A percentile compares a stretch with the other conserved stretches of the same genome.
These are phyloP conservation scores for Sebastes hubbsi DNA, from an alignment of 2,797 vertebrate species.

Conservation along the genomic window DNA sequence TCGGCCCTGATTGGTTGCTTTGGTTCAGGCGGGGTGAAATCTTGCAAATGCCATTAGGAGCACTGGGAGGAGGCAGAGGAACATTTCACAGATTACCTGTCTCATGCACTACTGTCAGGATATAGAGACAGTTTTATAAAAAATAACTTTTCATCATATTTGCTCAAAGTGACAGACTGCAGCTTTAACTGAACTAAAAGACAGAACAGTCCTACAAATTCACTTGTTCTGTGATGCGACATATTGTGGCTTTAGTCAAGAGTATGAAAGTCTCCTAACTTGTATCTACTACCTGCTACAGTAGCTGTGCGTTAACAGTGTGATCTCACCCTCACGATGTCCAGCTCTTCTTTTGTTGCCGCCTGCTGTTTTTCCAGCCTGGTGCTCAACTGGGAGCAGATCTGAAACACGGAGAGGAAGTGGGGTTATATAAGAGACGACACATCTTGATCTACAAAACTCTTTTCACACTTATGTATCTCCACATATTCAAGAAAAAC, in stretches of 20 bases:
- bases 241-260: not conserved
- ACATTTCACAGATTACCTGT: too few species aligned
- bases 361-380: conserved; percentile 95
- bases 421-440: not conserved
- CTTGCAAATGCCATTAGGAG: too few species aligned
- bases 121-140: too few species aligned
- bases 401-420: conserved; percentile 78
- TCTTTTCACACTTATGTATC: too few species aligned
- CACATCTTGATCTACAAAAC: not conserved
- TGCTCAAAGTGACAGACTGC: not conserved
- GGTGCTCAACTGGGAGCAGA: conserved; percentile 97
- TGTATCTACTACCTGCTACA: not conserved
- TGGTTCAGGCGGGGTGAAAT: too few species aligned
- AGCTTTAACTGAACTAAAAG: not conserved
- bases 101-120: too few species aligned
- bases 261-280: not conserved
- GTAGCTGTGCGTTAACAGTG: not conserved
- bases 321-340: conserved; percentile 90
- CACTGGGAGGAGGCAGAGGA: too few species aligned
- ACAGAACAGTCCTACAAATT: not conserved
- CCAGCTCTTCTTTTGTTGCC: conserved; percentile 94
- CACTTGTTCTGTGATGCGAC: not conserved
- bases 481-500: not conserved
- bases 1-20: too few species aligned
- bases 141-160: not conserved